phyloP scores from a whole-genome alignment of 2,113 vertebrate species.

The Argyrosomus japonicus region DNA sequence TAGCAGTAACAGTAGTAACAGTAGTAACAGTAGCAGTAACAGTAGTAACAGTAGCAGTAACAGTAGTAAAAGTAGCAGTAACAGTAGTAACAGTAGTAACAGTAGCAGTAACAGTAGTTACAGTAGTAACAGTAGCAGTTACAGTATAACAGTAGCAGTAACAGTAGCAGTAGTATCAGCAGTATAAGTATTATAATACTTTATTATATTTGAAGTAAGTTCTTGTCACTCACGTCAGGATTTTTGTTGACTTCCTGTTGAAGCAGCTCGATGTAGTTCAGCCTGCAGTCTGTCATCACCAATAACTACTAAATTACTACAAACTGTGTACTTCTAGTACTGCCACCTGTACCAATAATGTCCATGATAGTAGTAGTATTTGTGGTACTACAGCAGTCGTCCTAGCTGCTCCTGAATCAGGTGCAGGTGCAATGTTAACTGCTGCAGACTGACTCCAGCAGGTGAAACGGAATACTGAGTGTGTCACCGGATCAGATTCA shows the following conservation, averaged over 20 bases:
- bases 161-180: not conserved
- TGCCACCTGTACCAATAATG: too few relatives aligned
- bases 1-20: too few relatives aligned
- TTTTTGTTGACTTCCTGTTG: conserved; percentile 77
- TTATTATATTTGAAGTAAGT: not conserved
- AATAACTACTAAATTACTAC: too few relatives aligned
- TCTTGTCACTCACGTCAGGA: conserved; percentile 63
- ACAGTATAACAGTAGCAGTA: too few relatives aligned
- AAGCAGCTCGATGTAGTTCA: conserved; percentile 79
- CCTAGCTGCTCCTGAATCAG: not conserved
- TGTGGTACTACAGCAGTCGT: not conserved
- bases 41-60: too few relatives aligned
- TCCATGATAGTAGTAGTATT: not conserved
- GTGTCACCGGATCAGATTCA: conserved; percentile 45
- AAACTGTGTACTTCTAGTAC: not conserved
- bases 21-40: too few relatives aligned
- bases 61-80: too few relatives aligned
- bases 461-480: conserved; percentile 21
- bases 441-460: too few relatives aligned
- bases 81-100: too few relatives aligned
- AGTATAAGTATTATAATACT: too few relatives aligned
- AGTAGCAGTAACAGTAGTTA: too few relatives aligned
- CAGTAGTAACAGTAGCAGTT: not conserved
- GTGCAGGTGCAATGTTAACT: too few relatives aligned
- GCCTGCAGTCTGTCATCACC: conserved; percentile 55